These are phyloP conservation scores for Clunio marinus DNA, from an alignment of 2,888 invertebrate genomes.

Conservation along the genomic window DNA sequence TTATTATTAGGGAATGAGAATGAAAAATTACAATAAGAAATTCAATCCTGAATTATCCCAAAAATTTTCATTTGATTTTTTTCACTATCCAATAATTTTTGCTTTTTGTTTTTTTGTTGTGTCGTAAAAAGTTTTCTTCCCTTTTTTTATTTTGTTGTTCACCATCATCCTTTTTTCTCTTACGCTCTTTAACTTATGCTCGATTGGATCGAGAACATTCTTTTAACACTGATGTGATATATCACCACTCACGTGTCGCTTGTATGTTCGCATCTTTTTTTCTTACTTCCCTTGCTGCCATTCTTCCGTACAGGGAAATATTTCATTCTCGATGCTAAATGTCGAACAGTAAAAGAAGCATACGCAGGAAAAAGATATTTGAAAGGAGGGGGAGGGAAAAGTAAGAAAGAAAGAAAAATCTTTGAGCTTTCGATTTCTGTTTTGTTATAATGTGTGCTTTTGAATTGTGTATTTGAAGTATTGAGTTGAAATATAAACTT, in stretches of 20 bases:
- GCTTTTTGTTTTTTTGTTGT: background rate
- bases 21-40: conserved; percentile 3
- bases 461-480: background rate
- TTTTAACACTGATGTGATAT: conserved; percentile 24
- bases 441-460: too few relatives aligned
- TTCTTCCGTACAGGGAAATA: background rate
- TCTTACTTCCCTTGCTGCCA: background rate
- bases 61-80: too few relatives aligned
- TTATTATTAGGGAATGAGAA: background rate
- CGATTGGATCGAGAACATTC: conserved; percentile 11
- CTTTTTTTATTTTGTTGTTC: background rate
- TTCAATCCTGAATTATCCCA: background rate
- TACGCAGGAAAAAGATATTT: background rate
- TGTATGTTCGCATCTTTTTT: conserved; percentile 4
- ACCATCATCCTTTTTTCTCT: background rate
- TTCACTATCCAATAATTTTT: background rate
- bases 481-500: background rate
- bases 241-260: conserved; percentile 38
- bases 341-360: background rate
- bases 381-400: background rate
- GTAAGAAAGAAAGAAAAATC: background rate
- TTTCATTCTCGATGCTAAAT: conserved; percentile 1
- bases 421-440: background rate
- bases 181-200: background rate
- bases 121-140: background rate